Evolutionary conservation across 2,113 vertebrate genomes (phyloP).

Genomic region (Speoplatyrhinus poulsoni): DNA sequence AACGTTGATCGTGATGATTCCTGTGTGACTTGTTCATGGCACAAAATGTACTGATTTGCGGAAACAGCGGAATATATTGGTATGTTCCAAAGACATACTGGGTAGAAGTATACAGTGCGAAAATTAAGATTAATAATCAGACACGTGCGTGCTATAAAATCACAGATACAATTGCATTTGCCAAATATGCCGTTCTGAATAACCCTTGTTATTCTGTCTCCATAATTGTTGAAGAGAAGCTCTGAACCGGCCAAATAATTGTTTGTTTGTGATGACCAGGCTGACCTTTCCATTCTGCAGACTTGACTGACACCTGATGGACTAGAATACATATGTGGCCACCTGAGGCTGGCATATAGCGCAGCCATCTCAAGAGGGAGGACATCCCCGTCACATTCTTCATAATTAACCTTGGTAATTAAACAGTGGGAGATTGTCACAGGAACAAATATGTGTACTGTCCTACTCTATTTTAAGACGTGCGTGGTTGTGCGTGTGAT

Average conservation of each 20-base stretch:
- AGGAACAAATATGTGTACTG: conserved; percentile 63
- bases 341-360: conserved; percentile 53
- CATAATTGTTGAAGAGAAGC: conserved; percentile 28
- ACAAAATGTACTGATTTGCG: background rate
- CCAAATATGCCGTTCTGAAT: background rate
- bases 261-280: conserved; percentile 24
- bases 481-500: conserved; percentile 8
- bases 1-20: background rate
- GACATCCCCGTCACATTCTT: conserved; percentile 58
- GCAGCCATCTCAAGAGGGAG: conserved; percentile 64
- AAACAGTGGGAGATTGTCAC: conserved; percentile 70
- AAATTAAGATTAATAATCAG: no score
- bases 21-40: background rate
- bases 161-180: background rate
- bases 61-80: background rate
- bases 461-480: conserved; percentile 15
- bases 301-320: conserved; percentile 62
- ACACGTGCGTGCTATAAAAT: background rate
- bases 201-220: conserved; percentile 1
- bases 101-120: no score
- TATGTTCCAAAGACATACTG: background rate
- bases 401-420: conserved; percentile 79
- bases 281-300: conserved; percentile 63
- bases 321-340: conserved; percentile 56
- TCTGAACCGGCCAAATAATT: conserved; percentile 25